phyloP scores from a whole-genome alignment of 2,888 invertebrate species.

The Trachelus stipa region DNA sequence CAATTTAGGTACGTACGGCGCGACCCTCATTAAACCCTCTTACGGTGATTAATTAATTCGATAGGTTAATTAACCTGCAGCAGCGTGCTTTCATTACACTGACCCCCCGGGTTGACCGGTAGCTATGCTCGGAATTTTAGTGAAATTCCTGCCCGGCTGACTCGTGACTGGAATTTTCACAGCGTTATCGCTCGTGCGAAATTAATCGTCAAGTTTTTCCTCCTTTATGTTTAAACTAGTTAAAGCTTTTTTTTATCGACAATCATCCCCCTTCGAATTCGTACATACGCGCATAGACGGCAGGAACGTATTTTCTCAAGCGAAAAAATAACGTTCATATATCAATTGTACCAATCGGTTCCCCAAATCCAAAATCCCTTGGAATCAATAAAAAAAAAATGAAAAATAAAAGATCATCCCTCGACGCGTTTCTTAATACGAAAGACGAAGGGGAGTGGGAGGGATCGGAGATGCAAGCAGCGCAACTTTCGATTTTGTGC shows the following conservation, averaged over 20 bases:
- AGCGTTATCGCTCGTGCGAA: constrained; percentile 4
- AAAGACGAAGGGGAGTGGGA: no score
- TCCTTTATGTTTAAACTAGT: neutral
- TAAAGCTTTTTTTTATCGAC: no score
- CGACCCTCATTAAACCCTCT: constrained; percentile 6
- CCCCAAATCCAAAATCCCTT: neutral
- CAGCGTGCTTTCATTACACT: constrained; percentile 48
- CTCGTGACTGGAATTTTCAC: constrained; percentile 44
- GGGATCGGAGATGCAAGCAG: neutral
- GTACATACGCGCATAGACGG: no score
- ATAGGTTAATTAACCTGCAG: constrained; percentile 53
- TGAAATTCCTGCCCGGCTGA: constrained; percentile 48
- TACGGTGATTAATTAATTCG: constrained; percentile 55
- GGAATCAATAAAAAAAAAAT: neutral
- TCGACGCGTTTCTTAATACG: neutral
- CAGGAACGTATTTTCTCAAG: no score
- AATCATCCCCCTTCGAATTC: no score
- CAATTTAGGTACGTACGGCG: constrained; percentile 1
- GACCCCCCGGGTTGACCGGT: constrained; percentile 31
- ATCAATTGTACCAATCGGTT: no score
- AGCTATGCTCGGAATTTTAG: constrained; percentile 52
- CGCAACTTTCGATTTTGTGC: neutral
- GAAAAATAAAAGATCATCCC: neutral
- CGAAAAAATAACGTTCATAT: no score
- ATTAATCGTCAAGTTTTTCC: neutral